Evolutionary conservation across 37 sponge, comb jelly and placozoan species (phyloP), one percentile per base, ranked within the genome.

Genomic region (Crambe crambe): DNA sequence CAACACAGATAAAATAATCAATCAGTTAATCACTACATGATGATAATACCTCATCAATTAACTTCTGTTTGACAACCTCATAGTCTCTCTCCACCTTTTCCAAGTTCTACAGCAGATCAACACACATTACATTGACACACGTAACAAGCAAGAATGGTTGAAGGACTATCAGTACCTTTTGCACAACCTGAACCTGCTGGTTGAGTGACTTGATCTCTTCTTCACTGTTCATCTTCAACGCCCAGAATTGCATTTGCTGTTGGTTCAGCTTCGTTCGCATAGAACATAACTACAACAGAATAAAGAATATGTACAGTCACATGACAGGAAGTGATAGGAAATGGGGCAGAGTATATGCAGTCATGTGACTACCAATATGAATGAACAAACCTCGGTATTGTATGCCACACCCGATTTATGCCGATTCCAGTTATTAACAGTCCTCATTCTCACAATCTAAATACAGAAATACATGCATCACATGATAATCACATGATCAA

Each of bases 171-270:
- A 42, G 56, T 51, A 91, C 92, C 84, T 79, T 86, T 76, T 79
- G 92, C 38, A 83, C 43, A 6, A 70, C 64, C 5, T 75, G 66
- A 21, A 91, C 72, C 32, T 91, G 92, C 57, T 83, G 80, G 4
- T 68, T 74, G 57, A 86, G 76, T 6, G 83, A 81, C 9, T 25
- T 12, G 5, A 66, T 86, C 81, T 91, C 84, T 34, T 83, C 83
- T 27, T 86, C 64, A 29, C 76, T 29, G 36, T n/a, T 37, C 80
- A 83, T 65, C 80, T 86, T 79, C 35, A 74, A 62, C 51, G 56
- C 56, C 2, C 72, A 70, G 63, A 42, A 68, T 36, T 76, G 58
- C 47, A 20, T n/a, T 9, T 74, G 68, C 10, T 58, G 43, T 10
- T 40, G 58, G 10, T 78, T 56, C 57, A 83, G 57, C 51, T 83